phyloP scores from a whole-genome alignment of 2,797 vertebrate genomes.

The Bufotes viridis region DNA sequence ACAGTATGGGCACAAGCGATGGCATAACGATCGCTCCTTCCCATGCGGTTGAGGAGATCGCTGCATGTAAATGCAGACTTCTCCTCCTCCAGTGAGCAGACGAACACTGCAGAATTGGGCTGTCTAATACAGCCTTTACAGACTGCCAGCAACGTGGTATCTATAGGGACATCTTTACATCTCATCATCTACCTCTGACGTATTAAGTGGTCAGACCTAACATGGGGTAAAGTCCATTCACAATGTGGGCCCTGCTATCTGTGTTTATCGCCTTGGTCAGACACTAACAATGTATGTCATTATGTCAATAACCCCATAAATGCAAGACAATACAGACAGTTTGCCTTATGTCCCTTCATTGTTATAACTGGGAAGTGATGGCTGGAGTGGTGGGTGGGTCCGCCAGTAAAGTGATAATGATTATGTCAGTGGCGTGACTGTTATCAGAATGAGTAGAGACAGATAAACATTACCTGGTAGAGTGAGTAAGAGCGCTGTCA shows the following conservation, averaged over 20 bases:
- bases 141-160: too few species aligned
- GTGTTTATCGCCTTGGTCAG: background rate
- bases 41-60: too few species aligned
- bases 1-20: too few species aligned
- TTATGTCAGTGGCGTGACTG: background rate
- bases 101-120: too few species aligned
- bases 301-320: constrained; percentile 8
- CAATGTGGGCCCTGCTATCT: background rate
- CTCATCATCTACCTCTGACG: background rate
- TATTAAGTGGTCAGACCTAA: background rate
- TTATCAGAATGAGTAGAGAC: constrained; percentile 5
- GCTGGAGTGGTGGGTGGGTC: background rate
- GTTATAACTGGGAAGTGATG: constrained; percentile 18
- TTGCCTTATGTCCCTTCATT: background rate
- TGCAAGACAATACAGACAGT: background rate
- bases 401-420: background rate
- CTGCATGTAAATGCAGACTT: too few species aligned
- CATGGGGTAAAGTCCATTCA: background rate
- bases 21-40: too few species aligned
- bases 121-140: too few species aligned
- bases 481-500: constrained; percentile 50
- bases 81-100: too few species aligned
- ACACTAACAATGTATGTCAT: constrained; percentile 2
- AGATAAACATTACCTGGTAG: background rate
- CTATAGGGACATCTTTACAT: too few species aligned